Evolutionary conservation across 2,888 invertebrate genomes (phyloP), one percentile per base, ranked within the genome.

Genomic region (Polydesmus complanatus): DNA sequence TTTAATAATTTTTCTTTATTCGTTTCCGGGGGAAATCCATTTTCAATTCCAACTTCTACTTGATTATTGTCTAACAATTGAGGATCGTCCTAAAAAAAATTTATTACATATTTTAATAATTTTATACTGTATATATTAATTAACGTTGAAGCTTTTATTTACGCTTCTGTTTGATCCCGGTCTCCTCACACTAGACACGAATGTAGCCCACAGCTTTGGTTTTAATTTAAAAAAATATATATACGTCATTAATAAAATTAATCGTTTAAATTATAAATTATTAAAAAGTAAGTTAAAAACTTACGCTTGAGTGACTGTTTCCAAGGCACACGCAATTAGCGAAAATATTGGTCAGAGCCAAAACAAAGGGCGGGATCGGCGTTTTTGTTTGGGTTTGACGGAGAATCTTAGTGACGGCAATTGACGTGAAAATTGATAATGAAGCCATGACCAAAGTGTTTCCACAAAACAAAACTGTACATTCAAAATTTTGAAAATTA

Each of bases 391-490:
- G 37, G 14, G 37, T 8, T 14, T 37, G 37, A 14, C 37, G 37
- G 14, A 14, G 5, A 8, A 37, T 37, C 14, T 37, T 37, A 5
- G 14, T 14, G 5, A 37, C 14, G 5, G 37, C 5, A 37, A 37
- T 37, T 37, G 37, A 8, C 8, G 14, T 14, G 5, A 37, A 37
- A 37, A 37, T 37, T 37, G 51, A 8, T 8, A 51, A 22, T n/a
- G 51, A 51, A 5, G 51, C 8, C 51, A 51, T 51, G n/a, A 51
- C 22, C 21, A 51, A 51, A 5, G 51, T 5, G 51, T 51, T 51
- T 22, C 51, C 51, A n/a, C 51, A 51, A 51, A 51, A 51, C 22
- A 51, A n/a, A 51, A 51, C 51, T 51, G 51, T 19, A 51, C 8
- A 11, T 51, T 21, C n/a, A n/a, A n/a, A n/a, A n/a, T n/a, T n/a